Conservation (phyloP, 2,113 vertebrate genomes). For the Accipiter cooperii region DNA sequence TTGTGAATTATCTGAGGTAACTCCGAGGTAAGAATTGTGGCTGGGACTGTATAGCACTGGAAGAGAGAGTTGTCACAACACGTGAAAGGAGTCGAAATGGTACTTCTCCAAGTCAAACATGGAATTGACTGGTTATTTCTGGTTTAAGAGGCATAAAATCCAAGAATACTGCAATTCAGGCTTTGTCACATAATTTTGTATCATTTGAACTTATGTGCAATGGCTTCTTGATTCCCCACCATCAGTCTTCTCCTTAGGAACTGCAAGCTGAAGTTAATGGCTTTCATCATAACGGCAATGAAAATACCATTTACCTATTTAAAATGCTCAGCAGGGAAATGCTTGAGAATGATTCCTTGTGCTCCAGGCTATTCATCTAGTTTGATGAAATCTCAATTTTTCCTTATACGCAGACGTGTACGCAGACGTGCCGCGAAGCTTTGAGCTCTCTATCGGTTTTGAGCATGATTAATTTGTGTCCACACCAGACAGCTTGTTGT, state of each 20-base stretch:
- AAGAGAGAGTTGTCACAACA: not conserved
- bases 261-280: not conserved
- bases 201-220: not conserved
- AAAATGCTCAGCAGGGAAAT: not conserved
- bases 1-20: not conserved
- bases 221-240: not conserved
- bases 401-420: not conserved
- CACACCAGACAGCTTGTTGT: not conserved
- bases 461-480: not conserved
- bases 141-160: not conserved
- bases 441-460: not conserved
- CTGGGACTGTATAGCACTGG: not conserved
- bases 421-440: not conserved
- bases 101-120: not conserved
- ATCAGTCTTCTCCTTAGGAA: not conserved
- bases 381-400: not conserved
- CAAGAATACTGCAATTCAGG: not conserved
- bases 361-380: not conserved
- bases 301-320: constrained; percentile 27
- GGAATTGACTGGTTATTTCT: not conserved
- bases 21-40: not conserved
- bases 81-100: not conserved
- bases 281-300: not conserved
- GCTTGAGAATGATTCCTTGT: not conserved
- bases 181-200: not conserved